phyloP scores from a whole-genome alignment of 2,113 vertebrate genomes.

The Poeciliopsis occidentalis region DNA sequence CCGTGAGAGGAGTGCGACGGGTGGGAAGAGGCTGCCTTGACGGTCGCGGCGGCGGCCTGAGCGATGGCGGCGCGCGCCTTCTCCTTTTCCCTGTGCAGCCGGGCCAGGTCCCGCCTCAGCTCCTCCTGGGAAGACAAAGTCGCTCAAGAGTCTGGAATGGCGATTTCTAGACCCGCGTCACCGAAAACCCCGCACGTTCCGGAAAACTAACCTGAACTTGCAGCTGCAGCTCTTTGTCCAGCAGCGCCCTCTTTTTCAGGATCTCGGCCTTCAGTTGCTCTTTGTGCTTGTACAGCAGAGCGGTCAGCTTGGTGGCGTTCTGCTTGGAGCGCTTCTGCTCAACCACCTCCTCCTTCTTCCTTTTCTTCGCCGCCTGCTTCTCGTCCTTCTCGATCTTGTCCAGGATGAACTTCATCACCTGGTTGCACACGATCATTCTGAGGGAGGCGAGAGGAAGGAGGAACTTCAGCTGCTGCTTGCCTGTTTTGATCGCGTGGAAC shows the following conservation, averaged over 20 bases:
- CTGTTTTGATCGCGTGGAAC: too few species aligned
- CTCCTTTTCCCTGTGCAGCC: constrained; percentile 92
- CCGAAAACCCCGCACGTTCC: not conserved
- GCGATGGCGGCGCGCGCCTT: constrained; percentile 84
- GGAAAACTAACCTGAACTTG: constrained; percentile 89
- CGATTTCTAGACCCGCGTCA: too few species aligned
- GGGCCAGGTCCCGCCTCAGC: constrained; percentile 88
- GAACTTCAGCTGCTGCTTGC: too few species aligned
- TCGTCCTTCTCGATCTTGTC: constrained; percentile 99
- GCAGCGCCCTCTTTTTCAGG: constrained; percentile 93
- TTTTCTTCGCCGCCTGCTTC: constrained; percentile 95
- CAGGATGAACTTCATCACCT: constrained; percentile 98
- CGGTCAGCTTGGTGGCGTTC: constrained; percentile 93
- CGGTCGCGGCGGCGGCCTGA: constrained; percentile 66
- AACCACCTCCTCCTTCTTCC: constrained; percentile 95
- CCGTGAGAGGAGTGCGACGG: constrained; percentile 60
- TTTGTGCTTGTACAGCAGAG: constrained; percentile 97
- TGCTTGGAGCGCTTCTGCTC: constrained; percentile 97
- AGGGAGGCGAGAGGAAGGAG: not conserved
- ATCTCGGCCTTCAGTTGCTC: constrained; percentile 97
- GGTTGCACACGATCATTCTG: constrained; percentile 99
- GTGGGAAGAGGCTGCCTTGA: constrained; percentile 60
- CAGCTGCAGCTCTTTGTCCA: constrained; percentile 97
- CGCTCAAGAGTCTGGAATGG: not conserved
- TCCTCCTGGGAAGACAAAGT: constrained; percentile 85